Evolutionary conservation across 2,113 vertebrate species (phyloP).

Genomic region (Silurus glanis): DNA sequence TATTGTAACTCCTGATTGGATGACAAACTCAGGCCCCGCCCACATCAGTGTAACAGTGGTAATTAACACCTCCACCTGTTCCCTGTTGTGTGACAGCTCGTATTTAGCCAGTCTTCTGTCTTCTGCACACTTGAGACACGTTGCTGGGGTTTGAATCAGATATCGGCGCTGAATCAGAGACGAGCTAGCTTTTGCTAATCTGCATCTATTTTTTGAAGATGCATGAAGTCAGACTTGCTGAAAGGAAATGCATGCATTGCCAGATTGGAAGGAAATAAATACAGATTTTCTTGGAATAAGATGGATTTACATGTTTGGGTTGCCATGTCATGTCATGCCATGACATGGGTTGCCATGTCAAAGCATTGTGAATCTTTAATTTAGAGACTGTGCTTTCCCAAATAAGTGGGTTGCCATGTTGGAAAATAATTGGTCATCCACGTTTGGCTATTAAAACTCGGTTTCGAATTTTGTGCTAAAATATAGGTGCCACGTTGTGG

Average conservation of each 20-base stretch:
- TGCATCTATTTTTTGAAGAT: neutral
- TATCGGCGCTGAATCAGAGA: neutral
- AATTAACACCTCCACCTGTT: slow-evolving; percentile 13
- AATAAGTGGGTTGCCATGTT: neutral
- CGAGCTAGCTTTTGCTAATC: neutral
- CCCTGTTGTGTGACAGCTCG: neutral
- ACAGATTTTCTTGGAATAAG: neutral
- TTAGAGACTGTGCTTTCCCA: neutral
- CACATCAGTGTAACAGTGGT: neutral
- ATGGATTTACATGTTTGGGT: neutral
- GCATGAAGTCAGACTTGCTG: neutral
- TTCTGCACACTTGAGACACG: neutral
- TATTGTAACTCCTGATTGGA: slow-evolving; percentile 17
- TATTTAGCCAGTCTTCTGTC: neutral
- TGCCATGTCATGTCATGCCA: too few relatives aligned
- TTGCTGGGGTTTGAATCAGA: neutral
- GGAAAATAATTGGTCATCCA: neutral
- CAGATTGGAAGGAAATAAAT: neutral
- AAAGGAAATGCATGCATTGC: neutral
- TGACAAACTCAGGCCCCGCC: neutral
- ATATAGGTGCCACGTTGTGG: neutral
- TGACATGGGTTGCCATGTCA: neutral
- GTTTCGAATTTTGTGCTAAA: neutral
- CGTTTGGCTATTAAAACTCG: neutral
- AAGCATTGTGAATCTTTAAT: neutral